Evolutionary conservation across 2,888 invertebrate species (phyloP).

Genomic region (Acheta domesticus): DNA sequence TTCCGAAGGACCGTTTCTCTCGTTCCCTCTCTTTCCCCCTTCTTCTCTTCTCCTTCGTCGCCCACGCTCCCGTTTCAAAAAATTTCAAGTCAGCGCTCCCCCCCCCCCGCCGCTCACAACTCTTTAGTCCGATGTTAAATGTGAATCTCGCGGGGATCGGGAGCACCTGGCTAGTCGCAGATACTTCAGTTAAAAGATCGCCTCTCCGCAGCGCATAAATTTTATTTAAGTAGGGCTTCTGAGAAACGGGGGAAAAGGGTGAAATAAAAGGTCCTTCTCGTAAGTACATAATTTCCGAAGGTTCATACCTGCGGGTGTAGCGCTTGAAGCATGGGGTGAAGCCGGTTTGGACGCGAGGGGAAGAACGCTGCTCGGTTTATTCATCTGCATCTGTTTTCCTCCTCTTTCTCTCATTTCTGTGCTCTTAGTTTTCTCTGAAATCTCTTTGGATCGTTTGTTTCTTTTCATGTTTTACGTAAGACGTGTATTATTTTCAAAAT

Average conservation of each 20-base stretch:
- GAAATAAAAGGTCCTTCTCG: not conserved
- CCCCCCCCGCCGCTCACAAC: not conserved
- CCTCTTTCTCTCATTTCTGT: too few relatives aligned
- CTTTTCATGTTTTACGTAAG: too few relatives aligned
- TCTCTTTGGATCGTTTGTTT: too few relatives aligned
- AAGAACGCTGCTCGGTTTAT: too few relatives aligned
- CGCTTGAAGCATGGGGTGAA: too few relatives aligned
- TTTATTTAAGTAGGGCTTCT: not conserved
- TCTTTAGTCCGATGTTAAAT: conserved; percentile 1
- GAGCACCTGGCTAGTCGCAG: not conserved
- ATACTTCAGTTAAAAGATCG: not conserved
- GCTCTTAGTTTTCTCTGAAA: too few relatives aligned
- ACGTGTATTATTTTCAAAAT: too few relatives aligned
- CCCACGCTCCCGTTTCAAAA: not conserved
- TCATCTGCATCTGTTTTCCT: too few relatives aligned
- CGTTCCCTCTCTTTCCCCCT: not conserved
- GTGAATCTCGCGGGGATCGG: not conserved
- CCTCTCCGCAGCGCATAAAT: not conserved
- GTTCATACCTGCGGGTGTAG: too few relatives aligned
- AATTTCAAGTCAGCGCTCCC: not conserved
- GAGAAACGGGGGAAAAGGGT: not conserved
- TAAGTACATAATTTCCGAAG: not conserved
- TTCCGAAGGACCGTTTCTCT: not conserved
- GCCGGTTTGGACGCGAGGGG: too few relatives aligned
- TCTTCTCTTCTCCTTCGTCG: not conserved